Evolutionary conservation across 2,113 vertebrate genomes (phyloP), one percentile per base, ranked within the genome.

Genomic region (Alligator mississippiensis): DNA sequence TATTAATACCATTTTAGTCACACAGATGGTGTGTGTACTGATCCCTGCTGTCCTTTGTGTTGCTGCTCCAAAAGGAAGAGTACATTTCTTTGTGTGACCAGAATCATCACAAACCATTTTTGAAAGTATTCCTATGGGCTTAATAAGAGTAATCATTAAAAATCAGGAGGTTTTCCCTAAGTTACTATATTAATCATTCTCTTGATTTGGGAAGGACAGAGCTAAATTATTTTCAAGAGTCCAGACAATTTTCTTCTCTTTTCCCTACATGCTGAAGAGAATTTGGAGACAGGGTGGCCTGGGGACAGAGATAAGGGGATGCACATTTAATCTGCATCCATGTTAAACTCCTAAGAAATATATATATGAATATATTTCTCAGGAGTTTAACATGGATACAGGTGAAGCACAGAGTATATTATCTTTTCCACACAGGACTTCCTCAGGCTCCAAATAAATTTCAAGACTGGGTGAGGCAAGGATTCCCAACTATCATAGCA

Each of bases 141-240:
- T 14, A 82, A 55, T 22, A 18, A 27, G 14, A 60, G 79, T 8
- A 66, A 7, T 82, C 55, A 70, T 14, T 54, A 61, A 77, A 5
- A 21, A 34, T 59, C 21, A 85, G 18, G n/a, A 54, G 22, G 24
- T 92, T 62, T 28, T 34, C 14, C 12, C 4, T 2, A 14, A 38
- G 4, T 28, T 85, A 13, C 21, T 12, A 60, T 4, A 19, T 60
- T 59, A 30, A 84, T 61, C 16, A 27, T 34, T 25, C 58, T 72
- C 60, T 5, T 18, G 6, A 27, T 19, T 25, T 2, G 1, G 19
- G 54, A 64, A 66, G 72, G 24, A n/a, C 0, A 3, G 15, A 22
- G 47, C 25, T 25, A 58, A 87, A 34, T 74, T 74, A 19, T 47
- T 80, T 90, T 87, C 3, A 54, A 4, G 77, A 21, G 15, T 22